phyloP scores from a whole-genome alignment of 1,140 invertebrate genomes.

The Triops longicaudatus region DNA sequence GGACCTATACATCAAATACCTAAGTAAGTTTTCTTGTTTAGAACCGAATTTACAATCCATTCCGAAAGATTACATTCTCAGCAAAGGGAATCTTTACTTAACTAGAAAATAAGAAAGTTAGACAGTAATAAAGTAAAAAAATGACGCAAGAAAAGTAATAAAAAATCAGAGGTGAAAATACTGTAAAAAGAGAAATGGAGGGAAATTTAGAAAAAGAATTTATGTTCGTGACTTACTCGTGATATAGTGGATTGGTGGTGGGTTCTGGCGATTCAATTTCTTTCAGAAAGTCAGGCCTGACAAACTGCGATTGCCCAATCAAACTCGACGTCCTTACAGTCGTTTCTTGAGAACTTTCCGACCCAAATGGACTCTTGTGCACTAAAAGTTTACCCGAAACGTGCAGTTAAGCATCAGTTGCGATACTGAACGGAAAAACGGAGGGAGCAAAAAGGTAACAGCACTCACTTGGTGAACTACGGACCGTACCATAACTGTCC shows the following conservation, averaged over 20 bases:
- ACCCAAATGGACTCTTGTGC: conserved; percentile 10
- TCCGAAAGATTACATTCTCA: too few species aligned
- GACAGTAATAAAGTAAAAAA: too few species aligned
- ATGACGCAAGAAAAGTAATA: too few species aligned
- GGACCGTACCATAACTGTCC: background rate
- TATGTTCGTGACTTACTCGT: background rate
- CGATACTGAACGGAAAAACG: background rate
- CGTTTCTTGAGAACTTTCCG: conserved; percentile 6
- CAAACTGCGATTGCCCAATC: background rate
- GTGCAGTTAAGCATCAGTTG: background rate
- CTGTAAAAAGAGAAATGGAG: too few species aligned
- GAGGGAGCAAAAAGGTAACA: too few species aligned
- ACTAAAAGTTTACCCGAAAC: background rate
- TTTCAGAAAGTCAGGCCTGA: background rate
- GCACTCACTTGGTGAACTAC: background rate
- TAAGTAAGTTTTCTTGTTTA: background rate
- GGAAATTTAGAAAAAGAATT: too few species aligned
- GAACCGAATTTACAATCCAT: too few species aligned
- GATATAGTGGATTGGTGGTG: background rate
- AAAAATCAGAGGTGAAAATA: too few species aligned
- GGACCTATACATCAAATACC: conserved; percentile 15
- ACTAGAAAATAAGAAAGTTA: too few species aligned
- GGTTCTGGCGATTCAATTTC: background rate
- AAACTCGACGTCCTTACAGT: background rate
- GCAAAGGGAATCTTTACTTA: too few species aligned